Evolutionary conservation across 2,888 invertebrate genomes (phyloP), one percentile per base, ranked within the genome.

Genomic region (Macrophya annulata): DNA sequence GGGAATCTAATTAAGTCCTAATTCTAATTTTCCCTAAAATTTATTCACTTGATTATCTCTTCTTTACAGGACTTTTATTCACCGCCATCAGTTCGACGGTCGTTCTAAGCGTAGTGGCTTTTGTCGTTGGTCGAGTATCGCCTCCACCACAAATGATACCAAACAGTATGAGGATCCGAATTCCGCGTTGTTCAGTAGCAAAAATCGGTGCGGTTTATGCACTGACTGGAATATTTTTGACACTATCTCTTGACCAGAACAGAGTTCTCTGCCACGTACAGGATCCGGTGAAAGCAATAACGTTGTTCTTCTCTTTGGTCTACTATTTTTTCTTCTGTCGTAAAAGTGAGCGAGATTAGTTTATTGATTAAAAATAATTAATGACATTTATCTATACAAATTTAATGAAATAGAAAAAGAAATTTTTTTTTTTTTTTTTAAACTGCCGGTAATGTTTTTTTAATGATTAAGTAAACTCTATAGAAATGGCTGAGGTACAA

Each of bases 251-350:
- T 86, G 95, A 95, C 88, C 92, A 94, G 85, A 94, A 95, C 87
- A 91, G 95, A 88, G 95, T 96, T 6, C 92, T 95, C 82, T 96
- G 96, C 87, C 95, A 96, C 90, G 92, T 95, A 65, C 95, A 95
- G 89, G 95, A 95, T 91, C 95, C 96, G 0, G 94, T 95, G 65
- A 95, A 95, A 89, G 95, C 95, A 82, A 93, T 95, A 71, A 93
- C 95, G 6, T 90, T 95, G 82, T 95, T 95, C 12, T 95, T 95
- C 89, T 94, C 95, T 0, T 91, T 95, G 81, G 93, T 95, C 17
- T 95, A 95, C 90, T 95, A 95, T 89, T 95, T 95, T 92, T 95
- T 95, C 91, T 95, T 95, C 90, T 95, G 95, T 89, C 94, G 94
- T 88, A 95, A 95, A 92, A 94, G 95, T 95, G 92, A 94, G 94